These are phyloP conservation scores for Conus betulinus DNA, from an alignment of 1,140 invertebrate genomes.

Conservation along the genomic window DNA sequence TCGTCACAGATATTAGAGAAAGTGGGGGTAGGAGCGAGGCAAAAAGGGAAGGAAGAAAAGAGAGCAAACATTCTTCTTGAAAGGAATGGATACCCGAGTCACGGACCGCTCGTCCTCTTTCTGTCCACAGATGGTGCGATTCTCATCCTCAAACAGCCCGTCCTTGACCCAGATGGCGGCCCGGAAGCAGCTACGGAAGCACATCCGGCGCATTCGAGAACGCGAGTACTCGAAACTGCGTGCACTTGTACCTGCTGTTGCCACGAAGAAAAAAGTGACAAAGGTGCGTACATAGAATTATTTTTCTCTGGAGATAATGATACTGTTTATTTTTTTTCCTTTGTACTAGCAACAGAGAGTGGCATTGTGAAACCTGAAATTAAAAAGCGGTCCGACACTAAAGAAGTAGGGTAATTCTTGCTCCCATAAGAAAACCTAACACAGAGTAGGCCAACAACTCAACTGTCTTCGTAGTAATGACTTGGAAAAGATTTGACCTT, in stretches of 20 bases:
- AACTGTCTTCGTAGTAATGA: too few relatives aligned
- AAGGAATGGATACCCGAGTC: too few relatives aligned
- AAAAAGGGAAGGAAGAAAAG: not conserved
- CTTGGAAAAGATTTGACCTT: too few relatives aligned
- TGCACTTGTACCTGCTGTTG: conserved; percentile 61
- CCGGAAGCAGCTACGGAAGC: conserved; percentile 54
- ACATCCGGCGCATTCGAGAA: conserved; percentile 58
- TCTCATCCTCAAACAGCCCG: conserved; percentile 29
- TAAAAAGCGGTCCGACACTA: too few relatives aligned
- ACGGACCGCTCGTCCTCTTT: not conserved
- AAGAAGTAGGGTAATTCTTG: too few relatives aligned
- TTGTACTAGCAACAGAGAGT: too few relatives aligned
- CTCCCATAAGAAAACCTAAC: too few relatives aligned
- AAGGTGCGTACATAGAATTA: conserved; percentile 50
- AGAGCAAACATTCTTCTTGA: not conserved
- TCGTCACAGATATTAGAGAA: not conserved
- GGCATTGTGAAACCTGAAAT: too few relatives aligned
- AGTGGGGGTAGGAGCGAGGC: not conserved
- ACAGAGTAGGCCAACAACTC: too few relatives aligned
- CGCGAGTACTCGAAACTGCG: conserved; percentile 62
- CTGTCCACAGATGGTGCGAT: conserved; percentile 48
- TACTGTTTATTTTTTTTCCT: too few relatives aligned
- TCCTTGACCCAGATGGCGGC: conserved; percentile 57
- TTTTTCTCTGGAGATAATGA: not conserved
- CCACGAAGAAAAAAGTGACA: conserved; percentile 61